Conservation (phyloP, 2,797 vertebrate species). For the Trichosurus vulpecula region DNA sequence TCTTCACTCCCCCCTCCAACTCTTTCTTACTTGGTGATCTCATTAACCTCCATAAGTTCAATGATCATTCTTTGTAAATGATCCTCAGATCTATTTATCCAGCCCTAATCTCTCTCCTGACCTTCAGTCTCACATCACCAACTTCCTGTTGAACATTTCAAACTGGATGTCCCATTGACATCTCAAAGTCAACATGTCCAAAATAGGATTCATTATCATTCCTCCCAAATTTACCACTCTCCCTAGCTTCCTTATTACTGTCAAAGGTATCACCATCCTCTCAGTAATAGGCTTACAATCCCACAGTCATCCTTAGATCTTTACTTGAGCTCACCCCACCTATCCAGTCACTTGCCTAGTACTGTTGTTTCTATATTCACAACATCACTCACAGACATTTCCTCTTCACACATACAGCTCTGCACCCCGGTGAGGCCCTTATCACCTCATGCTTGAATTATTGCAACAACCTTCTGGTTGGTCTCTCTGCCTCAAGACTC, state of each 20-base stretch:
- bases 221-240: neutral
- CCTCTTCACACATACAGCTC: neutral
- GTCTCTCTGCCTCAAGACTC: neutral
- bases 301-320: neutral
- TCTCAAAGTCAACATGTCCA: neutral
- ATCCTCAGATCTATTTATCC: neutral
- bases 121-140: neutral
- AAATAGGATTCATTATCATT: neutral
- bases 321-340: neutral
- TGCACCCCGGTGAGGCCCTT: neutral
- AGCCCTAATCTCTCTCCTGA: neutral
- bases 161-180: neutral
- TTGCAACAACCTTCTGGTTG: neutral
- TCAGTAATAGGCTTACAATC: neutral
- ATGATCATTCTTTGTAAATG: neutral
- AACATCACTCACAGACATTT: neutral
- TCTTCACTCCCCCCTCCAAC: neutral
- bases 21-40: neutral
- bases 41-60: neutral
- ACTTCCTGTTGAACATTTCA: neutral
- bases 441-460: neutral
- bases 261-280: neutral
- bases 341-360: neutral
- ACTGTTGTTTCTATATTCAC: neutral
- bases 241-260: neutral